Conservation (phyloP, 2,113 vertebrate species). For the Solea solea region DNA sequence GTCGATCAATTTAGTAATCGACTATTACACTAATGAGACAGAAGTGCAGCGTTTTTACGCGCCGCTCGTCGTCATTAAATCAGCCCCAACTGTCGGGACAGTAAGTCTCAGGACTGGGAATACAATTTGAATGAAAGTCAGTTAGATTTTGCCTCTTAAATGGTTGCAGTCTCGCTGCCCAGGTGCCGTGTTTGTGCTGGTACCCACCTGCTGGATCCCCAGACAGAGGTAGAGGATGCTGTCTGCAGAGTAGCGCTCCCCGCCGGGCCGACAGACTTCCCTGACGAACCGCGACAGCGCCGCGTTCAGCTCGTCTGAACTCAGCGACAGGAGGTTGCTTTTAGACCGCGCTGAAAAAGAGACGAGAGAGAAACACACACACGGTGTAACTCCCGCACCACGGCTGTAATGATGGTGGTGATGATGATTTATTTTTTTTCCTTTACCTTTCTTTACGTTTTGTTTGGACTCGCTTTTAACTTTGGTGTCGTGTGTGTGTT, state of each 20-base stretch:
- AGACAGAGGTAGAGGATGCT: constrained; percentile 98
- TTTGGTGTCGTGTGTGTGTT: constrained; percentile 79
- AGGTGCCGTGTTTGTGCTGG: not conserved
- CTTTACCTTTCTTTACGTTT: constrained; percentile 75
- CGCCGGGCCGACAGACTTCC: constrained; percentile 91
- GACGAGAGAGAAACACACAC: constrained; percentile 15
- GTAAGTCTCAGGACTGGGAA: no score
- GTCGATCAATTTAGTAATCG: no score
- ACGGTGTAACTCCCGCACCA: not conserved
- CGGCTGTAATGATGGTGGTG: no score
- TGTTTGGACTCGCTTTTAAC: constrained; percentile 80
- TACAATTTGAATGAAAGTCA: no score
- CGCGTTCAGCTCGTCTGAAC: constrained; percentile 85
- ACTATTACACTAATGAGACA: no score
- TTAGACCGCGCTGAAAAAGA: constrained; percentile 86
- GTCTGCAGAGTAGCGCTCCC: constrained; percentile 93
- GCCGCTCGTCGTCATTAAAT: no score
- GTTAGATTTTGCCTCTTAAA: no score
- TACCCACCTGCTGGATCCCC: constrained; percentile 95
- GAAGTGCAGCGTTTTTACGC: no score
- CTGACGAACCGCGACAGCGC: constrained; percentile 89
- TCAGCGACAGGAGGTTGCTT: constrained; percentile 87
- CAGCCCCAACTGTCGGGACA: no score
- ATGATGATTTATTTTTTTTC: no score
- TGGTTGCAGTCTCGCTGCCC: no score